phyloP scores from a whole-genome alignment of 2,113 vertebrate species.

The Phrynosoma platyrhinos region DNA sequence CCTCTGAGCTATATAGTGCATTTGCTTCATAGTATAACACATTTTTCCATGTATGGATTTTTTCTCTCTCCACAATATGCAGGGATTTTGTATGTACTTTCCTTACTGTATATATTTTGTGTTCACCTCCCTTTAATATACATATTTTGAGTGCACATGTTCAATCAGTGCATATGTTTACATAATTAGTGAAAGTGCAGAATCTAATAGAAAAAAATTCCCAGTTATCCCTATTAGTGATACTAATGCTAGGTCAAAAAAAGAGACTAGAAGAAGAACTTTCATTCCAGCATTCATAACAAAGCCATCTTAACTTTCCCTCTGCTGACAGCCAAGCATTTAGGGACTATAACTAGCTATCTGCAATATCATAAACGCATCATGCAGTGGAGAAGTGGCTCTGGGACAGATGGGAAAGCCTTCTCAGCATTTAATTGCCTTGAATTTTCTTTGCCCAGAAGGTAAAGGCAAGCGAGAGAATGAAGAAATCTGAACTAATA shows the following conservation, averaged over 20 bases:
- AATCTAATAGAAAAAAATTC: not conserved
- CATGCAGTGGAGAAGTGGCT: not conserved
- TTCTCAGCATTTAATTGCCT: slow-evolving; percentile 43
- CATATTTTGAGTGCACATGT: not conserved
- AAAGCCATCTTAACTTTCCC: slow-evolving; percentile 31
- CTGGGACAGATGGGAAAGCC: slow-evolving; percentile 32
- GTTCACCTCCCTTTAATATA: not conserved
- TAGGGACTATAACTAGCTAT: slow-evolving; percentile 11
- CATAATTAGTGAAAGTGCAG: not conserved
- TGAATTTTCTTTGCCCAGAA: slow-evolving; percentile 29
- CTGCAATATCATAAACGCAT: slow-evolving; percentile 22
- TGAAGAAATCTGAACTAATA: slow-evolving; percentile 34
- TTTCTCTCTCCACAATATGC: too few relatives aligned
- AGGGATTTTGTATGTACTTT: not conserved
- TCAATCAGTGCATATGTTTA: not conserved
- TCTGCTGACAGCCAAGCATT: slow-evolving; percentile 45
- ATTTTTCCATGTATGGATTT: too few relatives aligned
- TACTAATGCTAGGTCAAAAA: slow-evolving; percentile 32
- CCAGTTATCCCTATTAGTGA: not conserved
- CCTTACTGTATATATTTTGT: not conserved
- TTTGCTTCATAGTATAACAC: not conserved
- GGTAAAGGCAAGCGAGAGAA: slow-evolving; percentile 38
- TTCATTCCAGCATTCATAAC: not conserved
- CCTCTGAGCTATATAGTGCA: not conserved
- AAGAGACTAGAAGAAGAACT: slow-evolving; percentile 38